Evolutionary conservation across 2,888 invertebrate species (phyloP).

Genomic region (Hoplodrina blanda): DNA sequence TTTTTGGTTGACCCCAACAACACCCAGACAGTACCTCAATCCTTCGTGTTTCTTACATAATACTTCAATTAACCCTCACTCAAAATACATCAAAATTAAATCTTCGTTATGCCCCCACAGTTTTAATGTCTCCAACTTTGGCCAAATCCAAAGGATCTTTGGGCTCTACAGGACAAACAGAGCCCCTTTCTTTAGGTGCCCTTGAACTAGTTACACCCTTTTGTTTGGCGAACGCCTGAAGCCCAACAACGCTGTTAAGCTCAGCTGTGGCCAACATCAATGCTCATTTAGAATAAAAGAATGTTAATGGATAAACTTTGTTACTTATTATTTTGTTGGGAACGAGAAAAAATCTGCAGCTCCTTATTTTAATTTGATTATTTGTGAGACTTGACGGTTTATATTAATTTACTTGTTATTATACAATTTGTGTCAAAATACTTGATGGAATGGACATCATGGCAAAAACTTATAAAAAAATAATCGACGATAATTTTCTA

Average conservation of each 20-base stretch:
- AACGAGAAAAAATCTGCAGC: slow-evolving; percentile 3
- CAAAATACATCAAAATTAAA: slow-evolving; percentile 36
- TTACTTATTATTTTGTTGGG: slow-evolving; percentile 20
- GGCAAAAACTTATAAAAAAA: too few species aligned
- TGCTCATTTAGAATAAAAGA: slow-evolving; percentile 45
- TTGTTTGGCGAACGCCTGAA: slow-evolving; percentile 47
- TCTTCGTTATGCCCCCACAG: slow-evolving; percentile 17
- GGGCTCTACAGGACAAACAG: slow-evolving; percentile 27
- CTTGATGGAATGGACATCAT: too few species aligned
- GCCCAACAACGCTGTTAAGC: slow-evolving; percentile 38
- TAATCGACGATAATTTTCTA: too few species aligned
- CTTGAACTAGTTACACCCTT: slow-evolving; percentile 52
- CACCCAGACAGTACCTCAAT: neutral
- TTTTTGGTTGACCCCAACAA: too few species aligned
- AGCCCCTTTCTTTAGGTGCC: slow-evolving; percentile 32
- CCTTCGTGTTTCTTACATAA: slow-evolving; percentile 7
- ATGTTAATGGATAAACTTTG: slow-evolving; percentile 39
- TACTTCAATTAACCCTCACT: slow-evolving; percentile 33
- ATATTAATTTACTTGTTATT: neutral
- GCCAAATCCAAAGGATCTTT: slow-evolving; percentile 21
- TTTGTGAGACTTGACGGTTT: neutral
- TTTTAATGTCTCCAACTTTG: slow-evolving; percentile 34
- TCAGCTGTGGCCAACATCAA: slow-evolving; percentile 50
- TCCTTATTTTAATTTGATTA: slow-evolving; percentile 13
- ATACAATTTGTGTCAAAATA: too few species aligned